phyloP scores from a whole-genome alignment of 2,797 vertebrate species.

The Microctenopoma steveboyesi region DNA sequence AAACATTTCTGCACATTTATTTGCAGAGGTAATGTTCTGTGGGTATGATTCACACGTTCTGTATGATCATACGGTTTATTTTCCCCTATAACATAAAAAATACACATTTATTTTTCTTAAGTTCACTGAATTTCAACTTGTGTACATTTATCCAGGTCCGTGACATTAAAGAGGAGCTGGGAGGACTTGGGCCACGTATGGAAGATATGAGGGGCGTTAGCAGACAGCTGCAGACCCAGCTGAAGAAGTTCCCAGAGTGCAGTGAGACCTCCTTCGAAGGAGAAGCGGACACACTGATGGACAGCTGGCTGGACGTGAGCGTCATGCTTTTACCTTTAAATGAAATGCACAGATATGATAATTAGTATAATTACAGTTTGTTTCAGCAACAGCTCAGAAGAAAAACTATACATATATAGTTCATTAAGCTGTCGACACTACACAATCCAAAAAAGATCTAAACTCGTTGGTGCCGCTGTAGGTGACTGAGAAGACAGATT shows the following conservation, averaged over 20 bases:
- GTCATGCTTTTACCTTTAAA: neutral
- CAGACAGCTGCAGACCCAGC: slow-evolving; percentile 90
- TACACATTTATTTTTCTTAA: no score
- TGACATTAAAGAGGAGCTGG: slow-evolving; percentile 88
- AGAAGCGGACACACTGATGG: slow-evolving; percentile 91
- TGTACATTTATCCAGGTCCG: slow-evolving; percentile 80
- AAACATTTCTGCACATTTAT: neutral
- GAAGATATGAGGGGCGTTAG: slow-evolving; percentile 90
- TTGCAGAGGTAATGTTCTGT: no score
- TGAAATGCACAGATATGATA: neutral
- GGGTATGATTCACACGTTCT: neutral
- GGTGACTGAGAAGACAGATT: slow-evolving; percentile 93
- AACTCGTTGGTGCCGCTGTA: slow-evolving; percentile 50
- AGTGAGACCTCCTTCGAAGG: slow-evolving; percentile 87
- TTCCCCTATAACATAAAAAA: no score
- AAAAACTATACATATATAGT: no score
- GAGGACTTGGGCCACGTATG: slow-evolving; percentile 81
- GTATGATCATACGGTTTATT: no score
- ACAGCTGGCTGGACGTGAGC: slow-evolving; percentile 96
- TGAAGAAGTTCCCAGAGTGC: slow-evolving; percentile 92
- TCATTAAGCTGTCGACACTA: neutral
- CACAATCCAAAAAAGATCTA: no score
- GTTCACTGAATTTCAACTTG: neutral
- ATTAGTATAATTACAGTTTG: neutral
- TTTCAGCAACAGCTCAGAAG: neutral